A percentile compares a stretch with the other conserved stretches of the same genome.
Conservation (phyloP, 1,140 invertebrate species). For the Antheraea mylitta region DNA sequence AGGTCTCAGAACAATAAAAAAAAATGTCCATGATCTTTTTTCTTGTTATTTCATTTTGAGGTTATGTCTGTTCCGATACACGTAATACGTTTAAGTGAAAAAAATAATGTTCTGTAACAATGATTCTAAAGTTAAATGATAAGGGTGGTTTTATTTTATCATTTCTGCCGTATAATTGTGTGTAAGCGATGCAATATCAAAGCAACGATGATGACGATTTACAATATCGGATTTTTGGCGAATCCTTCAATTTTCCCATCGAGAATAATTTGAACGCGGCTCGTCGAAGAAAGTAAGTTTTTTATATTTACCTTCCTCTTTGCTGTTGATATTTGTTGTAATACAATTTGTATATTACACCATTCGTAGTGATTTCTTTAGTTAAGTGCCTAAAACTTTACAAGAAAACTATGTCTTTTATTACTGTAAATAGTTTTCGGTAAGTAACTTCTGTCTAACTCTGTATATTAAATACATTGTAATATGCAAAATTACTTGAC, state of each 20-base stretch:
- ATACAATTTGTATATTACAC: too few species aligned
- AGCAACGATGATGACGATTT: conserved; percentile 72
- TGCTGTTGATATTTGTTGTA: not conserved
- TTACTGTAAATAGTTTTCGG: not conserved
- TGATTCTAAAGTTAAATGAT: conserved; percentile 58
- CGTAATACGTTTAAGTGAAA: conserved; percentile 17
- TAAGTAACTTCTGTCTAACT: not conserved
- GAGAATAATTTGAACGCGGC: conserved; percentile 41
- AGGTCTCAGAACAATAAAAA: conserved; percentile 28
- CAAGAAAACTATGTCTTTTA: not conserved
- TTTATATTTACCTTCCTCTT: conserved; percentile 12
- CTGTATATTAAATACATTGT: not conserved
- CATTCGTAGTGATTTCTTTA: not conserved
- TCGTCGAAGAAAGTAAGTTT: conserved; percentile 64
- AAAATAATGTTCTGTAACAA: conserved; percentile 43
- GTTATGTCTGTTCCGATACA: conserved; percentile 7
- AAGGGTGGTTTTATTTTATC: conserved; percentile 65
- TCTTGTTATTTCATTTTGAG: conserved; percentile 11
- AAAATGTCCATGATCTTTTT: conserved; percentile 25
- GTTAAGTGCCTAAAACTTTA: too few species aligned
- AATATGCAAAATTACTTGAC: too few species aligned
- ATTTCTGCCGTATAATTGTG: conserved; percentile 43
- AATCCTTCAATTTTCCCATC: conserved; percentile 61
- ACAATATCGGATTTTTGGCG: conserved; percentile 75
- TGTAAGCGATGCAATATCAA: conserved; percentile 75